Conservation (phyloP, 2,113 vertebrate species). For the Salvelinus fontinalis region DNA sequence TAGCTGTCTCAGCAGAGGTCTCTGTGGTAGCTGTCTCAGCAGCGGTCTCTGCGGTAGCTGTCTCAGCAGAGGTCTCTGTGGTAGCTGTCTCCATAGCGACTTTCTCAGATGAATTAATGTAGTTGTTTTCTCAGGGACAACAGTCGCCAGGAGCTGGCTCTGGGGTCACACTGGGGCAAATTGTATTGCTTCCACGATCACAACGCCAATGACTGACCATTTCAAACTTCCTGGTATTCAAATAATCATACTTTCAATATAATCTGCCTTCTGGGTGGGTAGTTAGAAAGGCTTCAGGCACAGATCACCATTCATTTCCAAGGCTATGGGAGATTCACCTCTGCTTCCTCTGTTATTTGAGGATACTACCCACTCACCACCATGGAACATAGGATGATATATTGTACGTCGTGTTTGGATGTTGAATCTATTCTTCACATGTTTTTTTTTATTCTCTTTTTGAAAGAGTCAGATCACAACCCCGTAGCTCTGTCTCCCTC, state of each 20-base stretch:
- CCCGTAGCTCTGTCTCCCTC: conserved; percentile 10
- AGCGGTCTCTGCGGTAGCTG: no score
- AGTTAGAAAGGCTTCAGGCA: no score
- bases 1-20: no score
- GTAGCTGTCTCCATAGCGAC: conserved; percentile 16
- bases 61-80: no score
- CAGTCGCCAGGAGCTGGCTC: conserved; percentile 49
- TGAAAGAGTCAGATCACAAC: conserved; percentile 43
- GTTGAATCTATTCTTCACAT: conserved; percentile 52
- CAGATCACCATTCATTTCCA: not conserved
- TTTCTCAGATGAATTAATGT: conserved; percentile 58
- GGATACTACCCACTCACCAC: not conserved
- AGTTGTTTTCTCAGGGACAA: conserved; percentile 76
- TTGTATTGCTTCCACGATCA: conserved; percentile 42
- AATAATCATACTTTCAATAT: conserved; percentile 13
- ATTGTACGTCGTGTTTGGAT: conserved; percentile 19
- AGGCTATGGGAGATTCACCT: not conserved
- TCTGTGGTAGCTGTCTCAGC: no score
- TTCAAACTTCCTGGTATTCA: conserved; percentile 45
- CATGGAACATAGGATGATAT: not conserved
- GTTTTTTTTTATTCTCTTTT: conserved; percentile 45
- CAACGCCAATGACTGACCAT: conserved; percentile 41
- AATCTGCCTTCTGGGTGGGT: not conserved
- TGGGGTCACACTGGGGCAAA: conserved; percentile 51
- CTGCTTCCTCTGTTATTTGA: not conserved